Conservation (phyloP, 1,140 invertebrate species). For the Rhopalosiphum maidis region DNA sequence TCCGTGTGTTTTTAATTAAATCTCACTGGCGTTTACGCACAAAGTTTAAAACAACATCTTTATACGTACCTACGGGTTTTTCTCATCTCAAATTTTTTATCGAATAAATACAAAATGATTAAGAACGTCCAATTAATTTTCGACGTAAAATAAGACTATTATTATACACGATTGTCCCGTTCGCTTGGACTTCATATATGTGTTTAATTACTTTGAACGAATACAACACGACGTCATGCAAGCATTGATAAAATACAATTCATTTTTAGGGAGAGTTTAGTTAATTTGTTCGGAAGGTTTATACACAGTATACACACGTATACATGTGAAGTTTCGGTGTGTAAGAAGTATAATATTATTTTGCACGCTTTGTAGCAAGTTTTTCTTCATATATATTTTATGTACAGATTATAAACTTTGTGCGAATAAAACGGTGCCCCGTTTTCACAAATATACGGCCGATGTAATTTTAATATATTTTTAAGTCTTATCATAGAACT, state of each 20-base stretch:
- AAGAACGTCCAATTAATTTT: background rate
- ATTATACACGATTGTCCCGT: background rate
- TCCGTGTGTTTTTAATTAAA: background rate
- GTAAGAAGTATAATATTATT: background rate
- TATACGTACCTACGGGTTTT: background rate
- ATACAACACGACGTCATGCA: no score
- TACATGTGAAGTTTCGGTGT: background rate
- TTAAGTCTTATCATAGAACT: background rate
- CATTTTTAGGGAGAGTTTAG: no score
- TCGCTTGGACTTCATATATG: no score
- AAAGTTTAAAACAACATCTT: background rate
- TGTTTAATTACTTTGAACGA: no score
- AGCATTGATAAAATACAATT: background rate
- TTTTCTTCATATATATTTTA: background rate
- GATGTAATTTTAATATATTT: background rate
- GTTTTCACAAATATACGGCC: background rate
- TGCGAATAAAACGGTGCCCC: background rate
- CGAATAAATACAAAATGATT: background rate
- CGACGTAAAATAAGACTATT: background rate
- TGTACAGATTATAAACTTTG: background rate
- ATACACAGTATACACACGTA: background rate
- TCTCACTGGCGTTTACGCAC: background rate
- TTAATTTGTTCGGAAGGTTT: background rate
- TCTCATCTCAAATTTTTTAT: background rate
- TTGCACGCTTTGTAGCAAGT: no score